Evolutionary conservation across 2,888 invertebrate species (phyloP).

Genomic region (Stenodera caucasica): DNA sequence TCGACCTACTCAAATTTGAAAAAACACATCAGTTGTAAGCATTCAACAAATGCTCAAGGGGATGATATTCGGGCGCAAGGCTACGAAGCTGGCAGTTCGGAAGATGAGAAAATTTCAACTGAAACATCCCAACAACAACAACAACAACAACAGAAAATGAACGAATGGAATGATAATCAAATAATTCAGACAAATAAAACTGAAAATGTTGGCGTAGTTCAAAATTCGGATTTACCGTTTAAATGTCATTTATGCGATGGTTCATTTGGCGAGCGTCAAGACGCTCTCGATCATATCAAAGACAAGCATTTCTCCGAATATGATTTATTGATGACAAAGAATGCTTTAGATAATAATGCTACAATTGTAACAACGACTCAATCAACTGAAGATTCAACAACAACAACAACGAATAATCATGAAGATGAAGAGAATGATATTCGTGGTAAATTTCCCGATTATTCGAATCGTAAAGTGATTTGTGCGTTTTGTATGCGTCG

Average conservation of each 20-base stretch:
- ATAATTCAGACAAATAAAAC: neutral
- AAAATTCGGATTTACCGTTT: constrained; percentile 73
- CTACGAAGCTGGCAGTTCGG: constrained; percentile 55
- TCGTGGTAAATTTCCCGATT: constrained; percentile 81
- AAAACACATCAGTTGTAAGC: constrained; percentile 76
- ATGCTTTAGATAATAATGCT: constrained; percentile 69
- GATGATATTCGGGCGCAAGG: constrained; percentile 53
- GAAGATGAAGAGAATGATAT: constrained; percentile 72
- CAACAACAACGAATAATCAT: constrained; percentile 46
- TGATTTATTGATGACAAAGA: constrained; percentile 78
- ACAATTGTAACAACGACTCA: constrained; percentile 22
- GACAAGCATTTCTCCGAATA: constrained; percentile 76
- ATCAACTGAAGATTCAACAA: neutral
- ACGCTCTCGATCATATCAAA: constrained; percentile 81
- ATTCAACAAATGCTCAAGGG: constrained; percentile 58
- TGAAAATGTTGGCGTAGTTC: constrained; percentile 28
- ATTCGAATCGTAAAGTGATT: constrained; percentile 83
- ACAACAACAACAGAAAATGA: constrained; percentile 11
- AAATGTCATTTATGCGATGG: constrained; percentile 93
- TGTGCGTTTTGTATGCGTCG: constrained; percentile 92
- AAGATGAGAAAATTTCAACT: constrained; percentile 54
- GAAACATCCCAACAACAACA: constrained; percentile 14
- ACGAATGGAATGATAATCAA: neutral
- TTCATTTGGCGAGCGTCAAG: constrained; percentile 77
- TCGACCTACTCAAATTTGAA: constrained; percentile 77